Base-by-base conservation (phyloP, 2,113 vertebrate species). In the Galeopterus variegatus region DNA sequence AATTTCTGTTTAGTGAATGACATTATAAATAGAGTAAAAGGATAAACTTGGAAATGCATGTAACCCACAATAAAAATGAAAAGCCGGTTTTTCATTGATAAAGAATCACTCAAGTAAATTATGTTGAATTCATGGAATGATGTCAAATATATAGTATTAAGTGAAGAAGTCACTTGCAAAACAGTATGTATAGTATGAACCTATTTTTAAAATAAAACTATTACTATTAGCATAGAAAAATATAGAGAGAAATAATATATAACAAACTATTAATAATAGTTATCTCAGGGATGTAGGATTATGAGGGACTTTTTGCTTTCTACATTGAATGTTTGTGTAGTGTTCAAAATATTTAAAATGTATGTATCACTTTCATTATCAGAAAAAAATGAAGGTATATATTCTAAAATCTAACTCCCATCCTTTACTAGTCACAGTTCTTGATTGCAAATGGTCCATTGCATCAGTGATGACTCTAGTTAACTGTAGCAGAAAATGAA, bases 401-500 rank as follows among this genome's bases (percentile, higher is more conserved):
- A 70, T 77, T 83, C 64, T 58, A 36, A 67, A 88, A 41, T 69
- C 18, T 92, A 33, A n/a, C 9, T 3, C 48, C 21, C 8, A 18
- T 56, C 17, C 18, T 75, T 67, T 90, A 64, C 18, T 72, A 82
- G 88, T 67, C 41, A 77, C 21, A 1, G 70, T 93, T 79, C 62
- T 70, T 88, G 36, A 95, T 52, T 69, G 36, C 10, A 64, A 81
- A 76, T 54, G 45, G 36, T 79, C n/a, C 28, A 79, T 67, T 76
- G 1, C 48, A 60, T 86, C 31, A 89, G 52, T 26, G 6, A 65
- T 58, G 45, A 28, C 45, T 65, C 48, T 67, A 23, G 64, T 50
- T 93, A 91, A 91, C n/a, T 70, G 15, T 75, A 85, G 50, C 65
- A 81, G 73, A 77, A 95, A 90, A 91, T 84, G 19, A 87, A 95